Evolutionary conservation across 2,888 invertebrate species (phyloP), one percentile per base, ranked within the genome.

Genomic region (Amphipyra berbera): DNA sequence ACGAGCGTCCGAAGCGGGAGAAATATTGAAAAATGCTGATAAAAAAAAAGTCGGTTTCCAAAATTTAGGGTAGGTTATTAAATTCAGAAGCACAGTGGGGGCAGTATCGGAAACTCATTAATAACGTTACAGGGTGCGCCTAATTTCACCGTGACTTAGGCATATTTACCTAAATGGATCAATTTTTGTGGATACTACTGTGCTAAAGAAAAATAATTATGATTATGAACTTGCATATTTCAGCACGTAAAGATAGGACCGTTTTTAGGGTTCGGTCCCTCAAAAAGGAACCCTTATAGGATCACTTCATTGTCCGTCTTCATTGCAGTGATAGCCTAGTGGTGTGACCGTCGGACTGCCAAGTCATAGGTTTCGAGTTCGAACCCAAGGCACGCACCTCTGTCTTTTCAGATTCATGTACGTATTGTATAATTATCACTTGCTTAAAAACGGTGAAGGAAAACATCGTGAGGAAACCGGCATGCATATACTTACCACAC

Each of bases 101-200:
- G 87, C 89, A 90, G 90, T 93, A 93, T 93, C 88, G 92, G 90
- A 92, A 92, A 93, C 86, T 92, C 93, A 93, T 93, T 92, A 93
- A 92, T 92, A 92, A 91, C 80, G 88, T 87, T 90, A 90, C 90
- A 90, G 89, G 84, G 85, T 89, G 90, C 83, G 86, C 88, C 88
- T 91, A 90, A 91, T 91, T 92, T 88, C 86, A 84, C 75, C 90
- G 83, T 92, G 91, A 92, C 92, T 89, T 82, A 79, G 81, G 82
- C 84, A 85, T 86, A 89, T 88, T 88, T 88, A 71, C 82, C 81
- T 81, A 85, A 87, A 87, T 84, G 86, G 87, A 88, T 85, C 82
- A 82, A 82, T 88, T 87, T 77, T 85, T 82, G 82, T 73, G 78
- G 82, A 79, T n/a, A n/a, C n/a, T n/a, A n/a, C 79, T 75, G 80